Evolutionary conservation across 2,797 vertebrate species (phyloP).

Genomic region (Chrosomus eos): DNA sequence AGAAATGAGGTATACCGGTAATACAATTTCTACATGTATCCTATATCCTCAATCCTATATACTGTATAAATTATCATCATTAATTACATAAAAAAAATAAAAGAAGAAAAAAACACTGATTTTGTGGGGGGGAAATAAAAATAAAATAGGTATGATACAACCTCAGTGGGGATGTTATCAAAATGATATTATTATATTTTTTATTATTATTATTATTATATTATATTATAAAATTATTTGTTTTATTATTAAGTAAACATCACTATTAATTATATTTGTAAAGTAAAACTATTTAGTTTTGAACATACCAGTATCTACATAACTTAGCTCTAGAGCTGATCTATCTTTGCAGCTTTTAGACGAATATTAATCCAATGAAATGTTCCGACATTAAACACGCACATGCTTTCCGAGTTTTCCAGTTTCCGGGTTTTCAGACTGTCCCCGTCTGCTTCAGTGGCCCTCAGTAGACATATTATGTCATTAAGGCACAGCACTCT

Average conservation of each 20-base stretch:
- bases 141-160: background rate
- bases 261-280: no score
- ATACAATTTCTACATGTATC: background rate
- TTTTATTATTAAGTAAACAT: background rate
- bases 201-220: no score
- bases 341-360: background rate
- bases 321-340: background rate
- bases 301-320: background rate
- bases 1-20: background rate
- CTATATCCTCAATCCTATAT: background rate
- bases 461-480: constrained; percentile 35
- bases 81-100: background rate
- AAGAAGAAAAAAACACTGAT: background rate
- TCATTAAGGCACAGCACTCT: constrained; percentile 16
- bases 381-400: background rate
- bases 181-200: background rate
- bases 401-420: background rate
- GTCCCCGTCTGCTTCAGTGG: constrained; percentile 5
- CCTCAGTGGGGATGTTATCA: background rate
- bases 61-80: background rate
- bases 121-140: background rate
- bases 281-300: background rate
- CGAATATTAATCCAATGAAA: background rate
- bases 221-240: background rate
- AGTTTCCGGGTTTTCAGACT: background rate